Evolutionary conservation across 2,888 invertebrate species (phyloP), one percentile per base, ranked within the genome.

Genomic region (Lycaena phlaeas): DNA sequence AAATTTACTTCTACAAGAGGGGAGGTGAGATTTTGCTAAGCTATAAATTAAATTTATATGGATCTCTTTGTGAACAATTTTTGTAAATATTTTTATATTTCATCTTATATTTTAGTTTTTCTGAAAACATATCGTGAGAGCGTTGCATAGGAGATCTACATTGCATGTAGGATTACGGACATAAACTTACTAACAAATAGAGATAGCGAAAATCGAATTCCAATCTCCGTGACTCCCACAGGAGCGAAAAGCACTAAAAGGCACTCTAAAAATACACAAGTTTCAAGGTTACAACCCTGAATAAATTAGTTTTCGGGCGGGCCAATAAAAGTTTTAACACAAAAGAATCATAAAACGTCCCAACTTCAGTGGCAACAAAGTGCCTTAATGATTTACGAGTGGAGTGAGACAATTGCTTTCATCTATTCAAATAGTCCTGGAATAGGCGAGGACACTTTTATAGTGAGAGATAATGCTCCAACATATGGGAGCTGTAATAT

Each of bases 281-380:
- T 22, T 22, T 22, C 22, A 69, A 64, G 63, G 57, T 59, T 58
- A 50, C 57, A 70, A 74, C 71, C 74, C 70, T 74, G 81, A 78
- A 81, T 82, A 82, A 82, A 84, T 82, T 79, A 84, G 82, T 78
- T 79, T 78, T 70, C 63, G 72, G 65, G 61, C 68, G 62, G 64
- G 61, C 74, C 76, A 84, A 82, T 84, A 84, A 79, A 84, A 79
- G 77, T 81, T 82, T 79, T 71, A 78, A 40, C 81, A 82, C 82
- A 84, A 82, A 81, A 81, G 81, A 76, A 78, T 78, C 79, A 78
- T 84, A 84, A 81, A 82, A 76, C 68, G 68, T 63, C 55, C 65
- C 53, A 68, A 73, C 62, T 74, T 74, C 64, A 68, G 77, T 68
- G 74, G 79, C 71, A 64, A 73, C 74, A 75, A 77, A 76, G 68